These are phyloP conservation scores for Coleophora deauratella DNA, from an alignment of 2,888 invertebrate genomes.

Conservation along the genomic window DNA sequence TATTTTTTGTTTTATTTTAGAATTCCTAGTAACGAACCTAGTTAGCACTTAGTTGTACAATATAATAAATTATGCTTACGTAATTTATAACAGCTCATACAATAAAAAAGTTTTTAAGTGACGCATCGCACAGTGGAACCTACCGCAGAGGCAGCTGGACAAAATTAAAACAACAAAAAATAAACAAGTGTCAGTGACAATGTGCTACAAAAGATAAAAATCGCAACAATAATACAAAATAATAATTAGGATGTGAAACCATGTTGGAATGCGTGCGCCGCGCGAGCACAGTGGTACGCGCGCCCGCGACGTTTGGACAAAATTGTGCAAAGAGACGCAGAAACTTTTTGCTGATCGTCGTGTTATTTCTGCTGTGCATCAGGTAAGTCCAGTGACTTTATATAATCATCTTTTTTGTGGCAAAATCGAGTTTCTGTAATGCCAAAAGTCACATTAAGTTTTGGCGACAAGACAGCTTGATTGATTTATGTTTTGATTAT, in stretches of 20 bases:
- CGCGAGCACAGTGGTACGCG: constrained; percentile 41
- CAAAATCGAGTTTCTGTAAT: no score
- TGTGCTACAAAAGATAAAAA: constrained; percentile 31
- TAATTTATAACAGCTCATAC: no score
- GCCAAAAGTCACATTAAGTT: no score
- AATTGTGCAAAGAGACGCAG: constrained; percentile 16
- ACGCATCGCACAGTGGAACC: background rate
- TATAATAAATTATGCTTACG: no score
- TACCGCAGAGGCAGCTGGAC: constrained; percentile 2
- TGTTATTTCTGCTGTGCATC: constrained; percentile 38
- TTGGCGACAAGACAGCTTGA: constrained; percentile 1
- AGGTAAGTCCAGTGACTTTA: constrained; percentile 31
- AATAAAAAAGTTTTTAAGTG: background rate
- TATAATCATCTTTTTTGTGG: constrained; percentile 4
- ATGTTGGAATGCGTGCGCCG: constrained; percentile 60
- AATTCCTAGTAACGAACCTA: no score
- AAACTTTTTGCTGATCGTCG: constrained; percentile 25
- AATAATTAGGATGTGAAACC: constrained; percentile 56
- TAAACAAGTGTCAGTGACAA: constrained; percentile 21
- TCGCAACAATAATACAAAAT: constrained; percentile 17
- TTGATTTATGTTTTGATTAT: no score
- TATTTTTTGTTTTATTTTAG: no score
- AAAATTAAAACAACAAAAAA: background rate
- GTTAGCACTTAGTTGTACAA: no score
- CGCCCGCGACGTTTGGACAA: constrained; percentile 24